Percentiles rank a stretch among this genome's conserved stretches.
phyloP scores from a whole-genome alignment of 2,888 invertebrate genomes.

The Eupithecia subumbrata region DNA sequence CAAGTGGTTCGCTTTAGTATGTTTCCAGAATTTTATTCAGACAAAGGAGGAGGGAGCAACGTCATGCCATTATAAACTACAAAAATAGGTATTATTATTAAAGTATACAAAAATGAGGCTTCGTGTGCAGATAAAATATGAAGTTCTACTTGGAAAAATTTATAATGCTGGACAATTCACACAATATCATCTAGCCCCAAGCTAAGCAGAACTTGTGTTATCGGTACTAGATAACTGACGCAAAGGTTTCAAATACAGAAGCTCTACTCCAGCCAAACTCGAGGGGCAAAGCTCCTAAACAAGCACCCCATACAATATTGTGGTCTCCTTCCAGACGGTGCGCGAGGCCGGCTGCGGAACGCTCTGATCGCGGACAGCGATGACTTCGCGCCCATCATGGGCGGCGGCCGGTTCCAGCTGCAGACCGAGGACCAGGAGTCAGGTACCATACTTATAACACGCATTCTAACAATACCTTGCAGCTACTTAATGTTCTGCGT shows the following conservation, averaged over 20 bases:
- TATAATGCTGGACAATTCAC: background rate
- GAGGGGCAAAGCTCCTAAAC: no score
- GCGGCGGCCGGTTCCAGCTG: slow-evolving; percentile 86
- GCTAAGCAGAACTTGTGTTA: background rate
- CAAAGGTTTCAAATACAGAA: background rate
- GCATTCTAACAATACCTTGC: background rate
- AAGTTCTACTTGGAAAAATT: no score
- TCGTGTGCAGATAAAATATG: no score
- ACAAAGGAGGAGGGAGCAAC: background rate
- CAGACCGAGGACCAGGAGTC: slow-evolving; percentile 90
- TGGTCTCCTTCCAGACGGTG: slow-evolving; percentile 53
- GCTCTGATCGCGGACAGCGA: slow-evolving; percentile 90
- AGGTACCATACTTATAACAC: slow-evolving; percentile 56
- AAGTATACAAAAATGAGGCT: no score
- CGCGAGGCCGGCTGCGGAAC: slow-evolving; percentile 84
- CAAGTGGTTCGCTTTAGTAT: background rate
- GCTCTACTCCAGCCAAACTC: background rate
- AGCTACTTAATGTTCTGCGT: background rate
- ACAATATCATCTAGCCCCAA: background rate
- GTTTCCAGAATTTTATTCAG: background rate
- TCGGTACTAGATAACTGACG: background rate
- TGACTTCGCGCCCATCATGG: slow-evolving; percentile 90
- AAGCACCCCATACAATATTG: background rate
- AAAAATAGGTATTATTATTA: no score
- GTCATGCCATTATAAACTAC: background rate